Percentiles rank a stretch among this genome's conserved stretches.
Evolutionary conservation across 1,140 invertebrate species (phyloP).

Genomic region (Pachypeltis micranthus): DNA sequence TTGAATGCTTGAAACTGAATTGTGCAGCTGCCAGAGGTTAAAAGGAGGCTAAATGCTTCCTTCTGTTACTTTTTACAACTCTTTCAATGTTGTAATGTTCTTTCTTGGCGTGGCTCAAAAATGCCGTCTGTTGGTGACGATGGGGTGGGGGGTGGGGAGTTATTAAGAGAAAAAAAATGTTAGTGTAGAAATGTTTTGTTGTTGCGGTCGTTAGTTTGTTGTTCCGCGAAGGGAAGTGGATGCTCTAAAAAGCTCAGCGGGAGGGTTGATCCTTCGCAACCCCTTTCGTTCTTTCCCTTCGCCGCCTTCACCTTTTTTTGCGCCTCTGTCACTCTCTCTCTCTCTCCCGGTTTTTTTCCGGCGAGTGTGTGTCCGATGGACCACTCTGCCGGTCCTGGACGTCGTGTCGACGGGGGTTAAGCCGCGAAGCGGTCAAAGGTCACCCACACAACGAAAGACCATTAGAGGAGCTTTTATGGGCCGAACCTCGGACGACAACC

Average conservation of each 20-base stretch:
- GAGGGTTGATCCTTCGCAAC: background rate
- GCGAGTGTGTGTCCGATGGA: no score
- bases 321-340: background rate
- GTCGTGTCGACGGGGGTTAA: background rate
- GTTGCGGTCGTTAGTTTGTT: background rate
- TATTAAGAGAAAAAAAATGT: background rate
- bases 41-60: no score
- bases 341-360: background rate
- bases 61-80: no score
- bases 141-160: background rate
- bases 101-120: no score
- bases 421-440: background rate
- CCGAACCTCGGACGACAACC: background rate
- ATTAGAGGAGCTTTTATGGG: background rate
- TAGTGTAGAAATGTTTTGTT: background rate
- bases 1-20: no score
- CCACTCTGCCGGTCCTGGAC: no score
- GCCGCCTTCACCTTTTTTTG: background rate
- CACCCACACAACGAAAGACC: background rate
- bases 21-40: no score
- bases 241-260: background rate
- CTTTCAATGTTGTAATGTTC: no score
- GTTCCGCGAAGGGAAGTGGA: background rate
- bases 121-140: no score
- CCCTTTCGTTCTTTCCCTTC: background rate